Conservation (phyloP, 2,797 vertebrate genomes). For the Chelon auratus region DNA sequence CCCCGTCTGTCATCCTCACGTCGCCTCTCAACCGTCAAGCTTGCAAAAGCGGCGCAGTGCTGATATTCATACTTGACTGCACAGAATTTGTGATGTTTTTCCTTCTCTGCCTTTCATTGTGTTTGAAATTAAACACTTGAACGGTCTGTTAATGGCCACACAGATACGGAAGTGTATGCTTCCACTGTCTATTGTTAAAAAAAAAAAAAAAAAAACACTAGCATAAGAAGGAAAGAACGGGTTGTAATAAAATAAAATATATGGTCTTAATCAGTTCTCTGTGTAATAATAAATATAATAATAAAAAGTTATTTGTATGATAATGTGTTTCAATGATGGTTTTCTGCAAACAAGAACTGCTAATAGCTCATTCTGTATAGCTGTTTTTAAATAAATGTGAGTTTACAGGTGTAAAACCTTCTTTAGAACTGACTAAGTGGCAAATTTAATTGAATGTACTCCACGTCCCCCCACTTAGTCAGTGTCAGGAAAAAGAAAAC, state of each 20-base stretch:
- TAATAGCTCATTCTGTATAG: too few species aligned
- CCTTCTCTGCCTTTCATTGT: conserved; percentile 1
- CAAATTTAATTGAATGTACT: too few species aligned
- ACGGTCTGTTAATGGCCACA: not conserved
- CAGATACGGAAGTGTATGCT: not conserved
- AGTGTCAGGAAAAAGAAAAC: too few species aligned
- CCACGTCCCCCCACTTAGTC: too few species aligned
- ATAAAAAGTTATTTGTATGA: not conserved
- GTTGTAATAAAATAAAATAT: not conserved
- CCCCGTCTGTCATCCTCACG: conserved; percentile 8
- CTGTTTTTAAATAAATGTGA: too few species aligned
- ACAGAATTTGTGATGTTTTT: conserved; percentile 8
- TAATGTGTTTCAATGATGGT: too few species aligned
- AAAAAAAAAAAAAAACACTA: not conserved
- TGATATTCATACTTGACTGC: conserved; percentile 30
- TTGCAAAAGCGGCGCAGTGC: conserved; percentile 18
- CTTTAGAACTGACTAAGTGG: too few species aligned
- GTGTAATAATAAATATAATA: not conserved
- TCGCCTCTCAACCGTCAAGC: conserved; percentile 7
- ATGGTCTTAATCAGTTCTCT: not conserved
- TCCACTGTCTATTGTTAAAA: not conserved
- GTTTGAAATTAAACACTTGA: not conserved
- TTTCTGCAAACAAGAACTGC: too few species aligned
- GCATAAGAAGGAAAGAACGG: not conserved
- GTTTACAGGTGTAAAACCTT: too few species aligned